A percentile compares a stretch with the other conserved stretches of the same genome.
phyloP scores from a whole-genome alignment of 2,888 invertebrate genomes.

The Arge pagana region DNA sequence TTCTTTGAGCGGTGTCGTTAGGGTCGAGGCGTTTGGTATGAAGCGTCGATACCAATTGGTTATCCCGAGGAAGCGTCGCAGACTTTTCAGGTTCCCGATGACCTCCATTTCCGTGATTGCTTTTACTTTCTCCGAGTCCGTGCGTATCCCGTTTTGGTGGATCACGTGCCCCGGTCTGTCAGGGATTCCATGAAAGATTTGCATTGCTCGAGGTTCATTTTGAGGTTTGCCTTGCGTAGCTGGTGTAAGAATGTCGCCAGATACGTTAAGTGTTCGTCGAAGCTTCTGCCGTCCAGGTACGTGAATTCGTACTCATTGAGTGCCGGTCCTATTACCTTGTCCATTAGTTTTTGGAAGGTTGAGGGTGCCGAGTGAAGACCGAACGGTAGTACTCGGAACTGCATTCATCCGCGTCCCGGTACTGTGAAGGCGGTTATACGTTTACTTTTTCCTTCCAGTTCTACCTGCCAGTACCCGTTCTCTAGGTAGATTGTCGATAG shows the following conservation, averaged over 20 bases:
- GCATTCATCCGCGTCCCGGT: no score
- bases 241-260: conserved; percentile 26
- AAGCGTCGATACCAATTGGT: conserved; percentile 39
- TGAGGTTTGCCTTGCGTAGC: conserved; percentile 28
- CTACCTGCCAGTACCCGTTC: not conserved
- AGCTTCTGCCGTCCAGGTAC: conserved; percentile 18
- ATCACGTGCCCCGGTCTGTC: conserved; percentile 36
- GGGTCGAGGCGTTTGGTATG: conserved; percentile 25
- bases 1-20: conserved; percentile 27
- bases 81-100: conserved; percentile 25
- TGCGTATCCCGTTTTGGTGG: conserved; percentile 29
- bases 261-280: conserved; percentile 32
- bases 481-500: not conserved
- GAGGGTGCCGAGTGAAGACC: no score
- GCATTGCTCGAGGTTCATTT: conserved; percentile 35
- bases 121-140: conserved; percentile 16
- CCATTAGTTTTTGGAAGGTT: no score
- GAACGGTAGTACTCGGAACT: no score
- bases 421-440: no score
- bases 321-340: no score
- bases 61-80: conserved; percentile 35
- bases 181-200: conserved; percentile 30
- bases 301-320: no score
- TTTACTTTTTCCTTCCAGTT: no score
- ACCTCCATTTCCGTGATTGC: conserved; percentile 19